Conservation (phyloP, 2,888 invertebrate species). For the Willowsia nigromaculata region DNA sequence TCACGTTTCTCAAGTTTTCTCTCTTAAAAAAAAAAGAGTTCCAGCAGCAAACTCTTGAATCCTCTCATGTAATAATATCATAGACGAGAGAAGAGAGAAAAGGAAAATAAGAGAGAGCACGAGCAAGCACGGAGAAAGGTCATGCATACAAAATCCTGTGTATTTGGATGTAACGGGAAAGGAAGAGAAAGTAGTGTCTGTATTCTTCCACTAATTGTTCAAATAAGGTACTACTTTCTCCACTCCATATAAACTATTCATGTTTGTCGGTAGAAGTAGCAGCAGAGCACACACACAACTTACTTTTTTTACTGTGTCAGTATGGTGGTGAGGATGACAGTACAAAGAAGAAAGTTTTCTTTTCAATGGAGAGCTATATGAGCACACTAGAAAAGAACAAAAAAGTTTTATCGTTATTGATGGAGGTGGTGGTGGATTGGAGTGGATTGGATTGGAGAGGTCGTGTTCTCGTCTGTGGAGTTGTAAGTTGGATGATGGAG, state of each 20-base stretch:
- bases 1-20: constrained; percentile 46
- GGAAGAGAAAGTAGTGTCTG: not conserved
- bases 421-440: not conserved
- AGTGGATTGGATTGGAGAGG: not conserved
- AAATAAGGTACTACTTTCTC: not conserved
- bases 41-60: not conserved
- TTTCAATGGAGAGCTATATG: not conserved
- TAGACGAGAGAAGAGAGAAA: not conserved
- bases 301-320: constrained; percentile 9
- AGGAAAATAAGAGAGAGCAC: constrained; percentile 6
- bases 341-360: not conserved
- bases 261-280: not conserved
- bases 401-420: not conserved
- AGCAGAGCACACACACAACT: not conserved
- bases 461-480: not conserved
- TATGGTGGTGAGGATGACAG: not conserved
- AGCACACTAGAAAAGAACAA: not conserved
- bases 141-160: not conserved
- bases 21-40: not conserved
- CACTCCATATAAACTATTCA: not conserved
- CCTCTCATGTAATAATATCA: not conserved
- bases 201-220: not conserved
- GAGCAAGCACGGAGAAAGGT: constrained; percentile 32
- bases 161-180: not conserved
- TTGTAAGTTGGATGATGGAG: not conserved